Evolutionary conservation across 2,113 vertebrate species (phyloP).

Genomic region (Notothenia rossii): DNA sequence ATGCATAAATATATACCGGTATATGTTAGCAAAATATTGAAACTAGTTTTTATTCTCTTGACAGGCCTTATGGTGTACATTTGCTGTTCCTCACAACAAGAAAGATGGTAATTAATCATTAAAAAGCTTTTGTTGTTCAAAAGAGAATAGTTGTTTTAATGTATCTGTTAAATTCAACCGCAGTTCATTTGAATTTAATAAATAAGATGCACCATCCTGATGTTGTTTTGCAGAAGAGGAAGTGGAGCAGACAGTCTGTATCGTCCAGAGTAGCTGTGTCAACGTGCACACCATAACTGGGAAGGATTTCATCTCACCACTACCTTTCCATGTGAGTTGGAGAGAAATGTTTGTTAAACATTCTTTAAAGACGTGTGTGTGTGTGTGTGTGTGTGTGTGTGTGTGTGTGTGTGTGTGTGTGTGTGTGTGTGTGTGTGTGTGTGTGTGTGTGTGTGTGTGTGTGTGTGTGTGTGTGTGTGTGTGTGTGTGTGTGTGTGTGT

Average conservation of each 20-base stretch:
- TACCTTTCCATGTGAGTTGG: conserved; percentile 93
- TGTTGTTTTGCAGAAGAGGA: conserved; percentile 74
- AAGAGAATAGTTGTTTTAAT: not conserved
- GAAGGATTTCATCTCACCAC: conserved; percentile 95
- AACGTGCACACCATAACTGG: conserved; percentile 95
- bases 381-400: no score
- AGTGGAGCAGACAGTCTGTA: conserved; percentile 89
- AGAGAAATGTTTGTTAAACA: no score
- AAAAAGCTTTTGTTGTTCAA: not conserved
- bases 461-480: no score
- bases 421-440: no score
- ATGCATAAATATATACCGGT: no score
- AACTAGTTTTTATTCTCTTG: conserved; percentile 50
- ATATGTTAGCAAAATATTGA: no score
- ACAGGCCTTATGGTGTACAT: conserved; percentile 97
- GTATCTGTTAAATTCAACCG: no score
- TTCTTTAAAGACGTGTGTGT: no score
- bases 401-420: no score
- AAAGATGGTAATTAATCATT: conserved; percentile 82
- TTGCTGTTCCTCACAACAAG: conserved; percentile 88
- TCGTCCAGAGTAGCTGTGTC: conserved; percentile 93
- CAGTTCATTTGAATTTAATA: not conserved
- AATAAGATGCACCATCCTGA: not conserved
- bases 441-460: no score
- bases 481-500: no score